These are phyloP conservation scores for Lates japonicus DNA, from an alignment of 2,797 vertebrate genomes.

Conservation along the genomic window DNA sequence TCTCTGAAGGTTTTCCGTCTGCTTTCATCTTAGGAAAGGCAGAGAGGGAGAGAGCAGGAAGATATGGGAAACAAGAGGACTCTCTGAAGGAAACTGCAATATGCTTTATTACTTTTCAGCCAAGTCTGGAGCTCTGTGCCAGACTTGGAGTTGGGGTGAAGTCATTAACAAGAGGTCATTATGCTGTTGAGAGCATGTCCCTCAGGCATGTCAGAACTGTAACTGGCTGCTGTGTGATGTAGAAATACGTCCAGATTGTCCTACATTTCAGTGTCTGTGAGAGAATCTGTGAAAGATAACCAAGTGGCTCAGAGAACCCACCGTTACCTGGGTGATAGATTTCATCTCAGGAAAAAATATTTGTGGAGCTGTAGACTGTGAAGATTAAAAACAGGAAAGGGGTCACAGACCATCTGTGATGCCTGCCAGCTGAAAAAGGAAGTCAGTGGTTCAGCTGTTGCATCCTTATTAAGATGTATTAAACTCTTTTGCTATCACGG, in stretches of 20 bases:
- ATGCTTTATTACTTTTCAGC: conserved; percentile 63
- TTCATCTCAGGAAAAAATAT: conserved; percentile 27
- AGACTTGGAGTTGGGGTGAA: conserved; percentile 36
- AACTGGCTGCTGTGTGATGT: conserved; percentile 30
- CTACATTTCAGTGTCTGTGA: conserved; percentile 22
- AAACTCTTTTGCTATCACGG: conserved; percentile 15
- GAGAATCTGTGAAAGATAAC: conserved; percentile 21
- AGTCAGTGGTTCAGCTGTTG: conserved; percentile 10
- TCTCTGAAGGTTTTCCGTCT: conserved; percentile 66
- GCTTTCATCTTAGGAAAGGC: conserved; percentile 71
- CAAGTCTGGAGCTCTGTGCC: conserved; percentile 40
- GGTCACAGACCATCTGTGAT: conserved; percentile 55
- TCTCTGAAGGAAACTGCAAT: conserved; percentile 49
- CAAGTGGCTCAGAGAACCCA: conserved; percentile 2
- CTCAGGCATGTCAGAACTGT: conserved; percentile 13
- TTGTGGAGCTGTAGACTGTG: conserved; percentile 31
- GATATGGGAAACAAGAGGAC: conserved; percentile 21
- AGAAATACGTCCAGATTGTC: conserved; percentile 23
- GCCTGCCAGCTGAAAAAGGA: conserved; percentile 31
- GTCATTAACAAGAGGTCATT: conserved; percentile 68
- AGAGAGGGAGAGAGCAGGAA: conserved; percentile 11
- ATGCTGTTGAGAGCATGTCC: conserved; percentile 50
- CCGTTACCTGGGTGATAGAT: conserved; percentile 30
- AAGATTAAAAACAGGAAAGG: conserved; percentile 57
- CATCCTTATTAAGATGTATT: conserved; percentile 12